Base-by-base conservation (phyloP, 2,888 invertebrate species). In the Thumatha senex region DNA sequence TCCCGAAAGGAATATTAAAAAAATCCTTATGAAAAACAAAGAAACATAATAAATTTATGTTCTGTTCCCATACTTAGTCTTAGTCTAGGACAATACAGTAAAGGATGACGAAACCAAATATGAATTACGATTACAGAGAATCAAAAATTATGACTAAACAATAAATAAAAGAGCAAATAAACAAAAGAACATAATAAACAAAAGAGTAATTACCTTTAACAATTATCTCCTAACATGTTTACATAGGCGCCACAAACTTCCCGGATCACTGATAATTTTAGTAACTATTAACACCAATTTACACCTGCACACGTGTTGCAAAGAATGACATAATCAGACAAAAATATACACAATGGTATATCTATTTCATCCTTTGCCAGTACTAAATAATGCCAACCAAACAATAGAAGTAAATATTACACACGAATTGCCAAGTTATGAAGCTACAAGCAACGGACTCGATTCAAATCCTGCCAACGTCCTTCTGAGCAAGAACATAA, bases 401-500 rank as follows among this genome's bases (percentile, higher is more conserved):
- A 41, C 40, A 30, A 18, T 53, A 51, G 39, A 47, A 52, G 41
- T 51, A 30, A 40, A 53, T 33, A 41, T 38, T 4, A 4, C 5
- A 24, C 18, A 24, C 18, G 18, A 24, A 24, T 24, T 24, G 18
- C 18, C 18, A 24, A 24, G 18, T 24, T n/a, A 24, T 24, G 52
- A 51, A 58, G 39, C 46, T 53, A 57, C 54, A 47, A 38, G 40
- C 48, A 58, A 61, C 63, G 54, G 48, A 34, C 54, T 53, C 44
- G 51, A 56, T 67, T 64, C 51, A 54, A 68, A 63, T 52, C 55
- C 54, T 30, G 54, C 62, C 63, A 56, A 58, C 68, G 64, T 60
- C 59, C 67, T 61, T 67, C 58, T 55, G 67, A 47, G 51, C 57
- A 31, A 45, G 60, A 64, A 60, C 57, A 51, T 58, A 63, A 61